These are phyloP conservation scores for Diarsia dahlii DNA, from an alignment of 2,888 invertebrate genomes.

Conservation along the genomic window DNA sequence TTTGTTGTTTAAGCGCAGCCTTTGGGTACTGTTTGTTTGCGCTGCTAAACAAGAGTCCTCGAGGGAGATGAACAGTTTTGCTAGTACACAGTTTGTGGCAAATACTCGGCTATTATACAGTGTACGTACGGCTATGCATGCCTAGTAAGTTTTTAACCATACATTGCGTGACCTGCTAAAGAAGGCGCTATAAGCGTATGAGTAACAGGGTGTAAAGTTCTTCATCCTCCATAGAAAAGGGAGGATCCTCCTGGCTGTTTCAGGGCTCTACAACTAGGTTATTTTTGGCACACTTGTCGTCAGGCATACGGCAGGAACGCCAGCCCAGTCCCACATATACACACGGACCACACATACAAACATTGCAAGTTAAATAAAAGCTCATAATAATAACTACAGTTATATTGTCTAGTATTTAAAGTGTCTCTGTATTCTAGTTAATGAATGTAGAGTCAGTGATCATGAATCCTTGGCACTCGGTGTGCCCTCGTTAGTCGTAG, in stretches of 20 bases:
- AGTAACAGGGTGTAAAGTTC: no score
- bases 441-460: conserved; percentile 37
- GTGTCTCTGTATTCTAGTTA: conserved; percentile 11
- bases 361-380: not conserved
- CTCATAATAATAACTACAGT: not conserved
- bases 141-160: not conserved
- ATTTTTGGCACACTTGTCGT: no score
- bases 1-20: conserved; percentile 1
- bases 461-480: conserved; percentile 50
- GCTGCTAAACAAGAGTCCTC: conserved; percentile 8
- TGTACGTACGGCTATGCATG: not conserved
- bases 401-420: conserved; percentile 6
- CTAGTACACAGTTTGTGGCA: not conserved
- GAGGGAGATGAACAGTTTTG: conserved; percentile 8
- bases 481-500: conserved; percentile 46
- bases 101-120: not conserved
- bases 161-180: no score
- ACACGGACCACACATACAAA: no score
- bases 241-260: no score
- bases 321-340: no score
- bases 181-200: no score
- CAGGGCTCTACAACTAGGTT: no score
- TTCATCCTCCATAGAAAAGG: no score
- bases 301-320: no score
- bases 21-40: conserved; percentile 22